These are phyloP conservation scores for Odontamblyopus lacepedii DNA, from an alignment of 2,797 vertebrate species.

Conservation along the genomic window DNA sequence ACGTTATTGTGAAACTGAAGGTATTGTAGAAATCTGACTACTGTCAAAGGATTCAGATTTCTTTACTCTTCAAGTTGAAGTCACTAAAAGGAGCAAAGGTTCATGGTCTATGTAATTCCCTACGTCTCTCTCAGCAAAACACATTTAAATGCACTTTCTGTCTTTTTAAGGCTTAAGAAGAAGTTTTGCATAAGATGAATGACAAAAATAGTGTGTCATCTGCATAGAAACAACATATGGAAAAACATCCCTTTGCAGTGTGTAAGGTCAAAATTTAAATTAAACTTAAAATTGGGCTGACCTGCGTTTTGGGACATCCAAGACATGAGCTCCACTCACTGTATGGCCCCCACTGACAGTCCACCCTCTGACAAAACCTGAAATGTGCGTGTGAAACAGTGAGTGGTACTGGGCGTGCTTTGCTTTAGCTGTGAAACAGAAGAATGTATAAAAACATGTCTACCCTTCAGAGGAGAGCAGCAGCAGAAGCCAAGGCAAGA, in stretches of 20 bases:
- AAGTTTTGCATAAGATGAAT: too few species aligned
- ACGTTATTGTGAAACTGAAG: too few species aligned
- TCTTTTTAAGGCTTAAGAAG: too few species aligned
- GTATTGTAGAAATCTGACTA: too few species aligned
- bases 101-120: too few species aligned
- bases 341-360: constrained; percentile 85
- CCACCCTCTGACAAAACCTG: constrained; percentile 65
- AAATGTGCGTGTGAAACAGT: background rate
- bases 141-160: too few species aligned
- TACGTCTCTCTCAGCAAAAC: too few species aligned
- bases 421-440: constrained; percentile 8
- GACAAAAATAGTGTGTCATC: too few species aligned
- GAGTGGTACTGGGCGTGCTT: background rate
- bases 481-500: constrained; percentile 47
- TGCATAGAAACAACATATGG: too few species aligned
- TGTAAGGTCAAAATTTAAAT: background rate
- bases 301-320: constrained; percentile 86
- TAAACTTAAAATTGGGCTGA: constrained; percentile 37
- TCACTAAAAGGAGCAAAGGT: too few species aligned
- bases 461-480: constrained; percentile 49
- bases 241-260: background rate
- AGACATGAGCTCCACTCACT: constrained; percentile 89
- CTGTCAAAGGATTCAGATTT: too few species aligned
- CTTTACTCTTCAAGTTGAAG: too few species aligned
- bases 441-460: constrained; percentile 9